These are phyloP conservation scores for Thalassaphorura encarpata DNA, from an alignment of 1,140 invertebrate species.

Conservation along the genomic window DNA sequence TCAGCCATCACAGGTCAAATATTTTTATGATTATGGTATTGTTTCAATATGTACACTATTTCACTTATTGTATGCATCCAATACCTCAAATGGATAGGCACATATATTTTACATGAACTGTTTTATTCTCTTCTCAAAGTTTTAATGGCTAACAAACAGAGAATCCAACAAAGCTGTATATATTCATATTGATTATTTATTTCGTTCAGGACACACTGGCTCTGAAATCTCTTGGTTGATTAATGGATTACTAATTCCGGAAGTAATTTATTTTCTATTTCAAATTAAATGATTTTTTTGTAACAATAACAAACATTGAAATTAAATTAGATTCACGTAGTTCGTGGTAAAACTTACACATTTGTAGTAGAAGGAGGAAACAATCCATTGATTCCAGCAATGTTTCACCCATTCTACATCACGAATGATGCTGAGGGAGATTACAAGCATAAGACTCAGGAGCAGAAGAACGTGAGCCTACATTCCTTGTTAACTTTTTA, in stretches of 20 bases:
- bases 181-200: background rate
- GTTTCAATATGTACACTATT: too few relatives aligned
- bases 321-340: constrained; percentile 5
- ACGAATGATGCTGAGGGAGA: constrained; percentile 86
- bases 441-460: constrained; percentile 63
- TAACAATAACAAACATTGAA: too few relatives aligned
- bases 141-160: background rate
- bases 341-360: constrained; percentile 39
- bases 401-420: constrained; percentile 91
- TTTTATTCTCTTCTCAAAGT: background rate
- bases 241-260: constrained; percentile 85
- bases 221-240: constrained; percentile 94
- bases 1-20: constrained; percentile 27
- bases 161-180: too few relatives aligned
- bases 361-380: constrained; percentile 81
- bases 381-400: constrained; percentile 62
- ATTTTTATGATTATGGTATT: too few relatives aligned
- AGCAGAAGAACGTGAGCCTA: constrained; percentile 6
- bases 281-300: too few relatives aligned
- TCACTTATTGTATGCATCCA: too few relatives aligned
- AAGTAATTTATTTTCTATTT: constrained; percentile 36
- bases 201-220: constrained; percentile 65
- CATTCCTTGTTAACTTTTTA: background rate
- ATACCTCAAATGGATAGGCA: background rate
- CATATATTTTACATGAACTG: background rate